A percentile compares a stretch with the other conserved stretches of the same genome.
These are phyloP conservation scores for Heterotis niloticus DNA, from an alignment of 2,113 vertebrate species.

Conservation along the genomic window DNA sequence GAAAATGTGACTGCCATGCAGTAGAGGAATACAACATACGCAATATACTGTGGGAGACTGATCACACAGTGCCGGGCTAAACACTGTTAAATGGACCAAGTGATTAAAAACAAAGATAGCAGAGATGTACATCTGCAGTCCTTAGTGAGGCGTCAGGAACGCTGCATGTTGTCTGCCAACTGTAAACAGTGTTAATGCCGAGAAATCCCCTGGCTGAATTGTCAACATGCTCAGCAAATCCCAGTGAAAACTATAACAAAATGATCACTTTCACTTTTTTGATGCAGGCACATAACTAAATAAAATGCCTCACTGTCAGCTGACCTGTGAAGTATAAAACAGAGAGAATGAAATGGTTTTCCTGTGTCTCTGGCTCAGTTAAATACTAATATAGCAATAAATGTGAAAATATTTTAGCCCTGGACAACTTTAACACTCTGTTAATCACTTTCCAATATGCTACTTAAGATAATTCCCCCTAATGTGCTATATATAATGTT, in stretches of 20 bases:
- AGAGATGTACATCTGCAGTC: background rate
- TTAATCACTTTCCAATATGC: background rate
- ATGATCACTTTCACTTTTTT: background rate
- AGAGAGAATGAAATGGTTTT: background rate
- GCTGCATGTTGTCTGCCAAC: background rate
- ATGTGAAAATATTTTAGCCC: background rate
- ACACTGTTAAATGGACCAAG: background rate
- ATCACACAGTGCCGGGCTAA: background rate
- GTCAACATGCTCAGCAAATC: constrained; percentile 4
- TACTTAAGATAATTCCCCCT: background rate
- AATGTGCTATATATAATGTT: background rate
- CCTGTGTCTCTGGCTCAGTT: background rate
- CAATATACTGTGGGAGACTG: background rate
- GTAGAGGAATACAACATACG: background rate
- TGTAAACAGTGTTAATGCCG: background rate
- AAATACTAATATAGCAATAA: background rate
- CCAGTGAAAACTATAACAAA: background rate
- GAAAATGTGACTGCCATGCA: background rate
- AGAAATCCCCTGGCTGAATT: background rate
- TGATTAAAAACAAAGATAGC: background rate
- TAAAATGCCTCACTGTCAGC: background rate
- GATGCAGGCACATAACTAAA: background rate
- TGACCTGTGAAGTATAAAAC: background rate
- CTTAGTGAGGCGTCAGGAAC: background rate
- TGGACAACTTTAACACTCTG: too few species aligned